Evolutionary conservation across 2,797 vertebrate genomes (phyloP).

Genomic region (Rhincodon typus): DNA sequence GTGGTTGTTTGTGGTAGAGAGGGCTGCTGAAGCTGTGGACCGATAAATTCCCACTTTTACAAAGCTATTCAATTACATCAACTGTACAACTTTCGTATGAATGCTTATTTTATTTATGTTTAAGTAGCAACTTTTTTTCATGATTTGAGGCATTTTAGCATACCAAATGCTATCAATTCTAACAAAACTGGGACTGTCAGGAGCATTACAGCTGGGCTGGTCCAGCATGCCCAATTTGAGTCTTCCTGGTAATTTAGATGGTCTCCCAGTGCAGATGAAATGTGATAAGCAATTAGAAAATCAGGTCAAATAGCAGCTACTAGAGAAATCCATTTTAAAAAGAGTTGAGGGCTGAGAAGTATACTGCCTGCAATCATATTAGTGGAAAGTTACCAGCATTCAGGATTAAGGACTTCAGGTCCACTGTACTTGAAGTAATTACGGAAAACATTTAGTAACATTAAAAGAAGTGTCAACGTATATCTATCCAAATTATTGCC

Average conservation of each 20-base stretch:
- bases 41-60: neutral
- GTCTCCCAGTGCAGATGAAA: neutral
- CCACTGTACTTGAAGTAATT: neutral
- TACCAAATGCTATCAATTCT: neutral
- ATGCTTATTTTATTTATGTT: neutral
- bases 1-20: neutral
- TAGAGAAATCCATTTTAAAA: neutral
- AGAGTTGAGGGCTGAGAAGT: neutral
- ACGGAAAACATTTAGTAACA: neutral
- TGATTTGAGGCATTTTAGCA: conserved; percentile 20
- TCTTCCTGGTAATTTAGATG: neutral
- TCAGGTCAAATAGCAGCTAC: neutral
- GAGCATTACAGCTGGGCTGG: neutral
- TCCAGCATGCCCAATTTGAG: neutral
- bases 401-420: neutral
- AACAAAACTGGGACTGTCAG: neutral
- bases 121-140: neutral
- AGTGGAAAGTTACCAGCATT: neutral
- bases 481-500: neutral
- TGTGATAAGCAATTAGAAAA: neutral
- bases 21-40: neutral
- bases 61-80: neutral
- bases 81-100: neutral
- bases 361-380: neutral
- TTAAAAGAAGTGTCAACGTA: neutral